A percentile compares a stretch with the other conserved stretches of the same genome.
Conservation (phyloP, 2,888 invertebrate genomes). For the Ichneumoninae sp. region DNA sequence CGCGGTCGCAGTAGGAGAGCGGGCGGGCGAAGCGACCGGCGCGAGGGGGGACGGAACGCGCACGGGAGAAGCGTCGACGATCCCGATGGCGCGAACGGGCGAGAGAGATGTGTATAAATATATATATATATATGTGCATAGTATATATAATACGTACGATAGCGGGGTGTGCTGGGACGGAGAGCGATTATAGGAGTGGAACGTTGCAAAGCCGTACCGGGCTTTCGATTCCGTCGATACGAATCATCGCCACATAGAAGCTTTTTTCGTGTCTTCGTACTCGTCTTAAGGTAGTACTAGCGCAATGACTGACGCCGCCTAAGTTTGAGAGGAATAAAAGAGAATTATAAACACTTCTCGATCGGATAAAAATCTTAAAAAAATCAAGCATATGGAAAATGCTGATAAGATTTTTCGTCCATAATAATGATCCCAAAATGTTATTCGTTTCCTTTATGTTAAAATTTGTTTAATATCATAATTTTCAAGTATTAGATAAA, state of each 20-base stretch:
- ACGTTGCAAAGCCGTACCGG: slow-evolving; percentile 45
- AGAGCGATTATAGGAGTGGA: slow-evolving; percentile 61
- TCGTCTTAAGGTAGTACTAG: not conserved
- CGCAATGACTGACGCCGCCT: no score
- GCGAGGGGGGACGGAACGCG: slow-evolving; percentile 26
- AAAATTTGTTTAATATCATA: no score
- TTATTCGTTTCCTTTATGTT: no score
- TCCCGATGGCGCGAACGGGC: slow-evolving; percentile 19
- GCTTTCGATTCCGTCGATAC: slow-evolving; percentile 45
- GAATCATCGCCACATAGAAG: slow-evolving; percentile 9
- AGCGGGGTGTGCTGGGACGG: slow-evolving; percentile 42
- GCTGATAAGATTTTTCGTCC: no score
- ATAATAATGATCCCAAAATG: no score
- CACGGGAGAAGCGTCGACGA: slow-evolving; percentile 40
- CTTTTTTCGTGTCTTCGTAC: not conserved
- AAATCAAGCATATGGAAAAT: no score
- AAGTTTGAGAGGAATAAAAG: no score
- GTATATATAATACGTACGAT: not conserved
- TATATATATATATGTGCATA: not conserved
- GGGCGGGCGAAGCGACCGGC: slow-evolving; percentile 37
- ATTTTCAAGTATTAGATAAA: no score
- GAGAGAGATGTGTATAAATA: not conserved
- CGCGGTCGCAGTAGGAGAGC: slow-evolving; percentile 40
- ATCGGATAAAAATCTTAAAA: no score
- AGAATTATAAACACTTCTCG: no score